Evolutionary conservation across 2,113 vertebrate genomes (phyloP).

Genomic region (Oreocharis arfaki): DNA sequence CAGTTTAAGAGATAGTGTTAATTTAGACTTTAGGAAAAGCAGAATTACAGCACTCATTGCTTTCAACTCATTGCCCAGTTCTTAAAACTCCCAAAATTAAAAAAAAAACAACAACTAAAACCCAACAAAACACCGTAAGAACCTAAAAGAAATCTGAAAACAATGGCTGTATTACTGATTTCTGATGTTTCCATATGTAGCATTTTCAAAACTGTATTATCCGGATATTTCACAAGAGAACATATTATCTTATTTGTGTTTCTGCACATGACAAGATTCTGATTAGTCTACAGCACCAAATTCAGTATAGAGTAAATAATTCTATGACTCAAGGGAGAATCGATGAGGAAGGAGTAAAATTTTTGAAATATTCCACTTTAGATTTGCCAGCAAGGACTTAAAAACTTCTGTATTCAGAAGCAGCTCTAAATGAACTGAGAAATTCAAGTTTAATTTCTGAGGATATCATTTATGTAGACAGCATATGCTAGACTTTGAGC

Average conservation of each 20-base stretch:
- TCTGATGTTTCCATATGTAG: not conserved
- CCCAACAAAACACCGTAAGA: not conserved
- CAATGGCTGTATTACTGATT: not conserved
- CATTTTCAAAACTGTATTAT: not conserved
- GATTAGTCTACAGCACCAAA: not conserved
- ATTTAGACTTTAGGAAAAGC: not conserved
- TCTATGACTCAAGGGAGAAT: not conserved
- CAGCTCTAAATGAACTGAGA: not conserved
- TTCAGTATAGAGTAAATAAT: not conserved
- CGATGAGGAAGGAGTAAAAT: not conserved
- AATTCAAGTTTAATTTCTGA: not conserved
- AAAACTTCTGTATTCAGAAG: not conserved
- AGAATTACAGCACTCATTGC: not conserved
- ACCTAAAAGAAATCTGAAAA: not conserved
- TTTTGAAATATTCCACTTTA: not conserved
- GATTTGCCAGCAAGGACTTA: not conserved
- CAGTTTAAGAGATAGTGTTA: not conserved
- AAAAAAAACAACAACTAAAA: not conserved
- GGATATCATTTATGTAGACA: not conserved
- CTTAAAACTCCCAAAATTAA: not conserved
- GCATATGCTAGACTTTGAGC: not conserved
- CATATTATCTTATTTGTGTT: constrained; percentile 1
- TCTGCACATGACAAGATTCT: constrained; percentile 58
- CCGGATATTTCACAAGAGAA: not conserved
- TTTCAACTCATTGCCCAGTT: not conserved